Evolutionary conservation across 1,140 invertebrate species (phyloP), one percentile per base, ranked within the genome.

Genomic region (Conus ventricosus): DNA sequence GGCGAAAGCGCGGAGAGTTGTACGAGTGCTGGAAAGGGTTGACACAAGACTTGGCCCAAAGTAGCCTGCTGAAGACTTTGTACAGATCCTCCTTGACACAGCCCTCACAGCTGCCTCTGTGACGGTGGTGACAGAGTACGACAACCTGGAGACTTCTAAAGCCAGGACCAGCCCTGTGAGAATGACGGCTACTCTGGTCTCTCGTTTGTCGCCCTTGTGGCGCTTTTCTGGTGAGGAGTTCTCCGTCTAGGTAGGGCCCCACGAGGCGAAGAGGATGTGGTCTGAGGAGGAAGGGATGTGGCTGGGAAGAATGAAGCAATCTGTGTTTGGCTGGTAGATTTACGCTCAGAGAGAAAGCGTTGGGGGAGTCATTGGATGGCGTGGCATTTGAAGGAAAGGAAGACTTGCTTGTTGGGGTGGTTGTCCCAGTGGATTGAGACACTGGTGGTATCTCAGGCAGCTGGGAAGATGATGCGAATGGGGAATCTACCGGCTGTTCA

Each of bases 1-100:
- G 60, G 60, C 86, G 81, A 78, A 92, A 93, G 83, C 90, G 87
- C 0, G 85, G 20, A 80, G 87, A 92, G 84, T 90, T 92, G n/a
- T 86, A 84, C 11, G 93, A 92, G 80, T 91, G 0, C 39, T 90
- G 84, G 10, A 91, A 67, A 5, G 91, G 91, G 71, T 91, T 91
- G 2, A 91, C 80, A 89, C 23, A 60, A 60, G 57, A 60, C 57
- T 60, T 60, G 57, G 15, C 0, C 91, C 91, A 91, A 17, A 91
- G 63, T 25, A 91, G 83, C 91, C 91, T 91, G 84, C 89, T 90
- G 25, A 84, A 76, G 67, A 90, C 81, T 78, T 91, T 90, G 55
- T 87, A 91, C 7, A 91, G 25, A 17, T 85, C 60, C 5, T 67
- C 15, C 25, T 89, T n/a, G 2, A 91, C 88, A 71, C 90, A 90